Evolutionary conservation across 1,140 invertebrate genomes (phyloP), one percentile per base, ranked within the genome.

Genomic region (Hycleus phaleratus): DNA sequence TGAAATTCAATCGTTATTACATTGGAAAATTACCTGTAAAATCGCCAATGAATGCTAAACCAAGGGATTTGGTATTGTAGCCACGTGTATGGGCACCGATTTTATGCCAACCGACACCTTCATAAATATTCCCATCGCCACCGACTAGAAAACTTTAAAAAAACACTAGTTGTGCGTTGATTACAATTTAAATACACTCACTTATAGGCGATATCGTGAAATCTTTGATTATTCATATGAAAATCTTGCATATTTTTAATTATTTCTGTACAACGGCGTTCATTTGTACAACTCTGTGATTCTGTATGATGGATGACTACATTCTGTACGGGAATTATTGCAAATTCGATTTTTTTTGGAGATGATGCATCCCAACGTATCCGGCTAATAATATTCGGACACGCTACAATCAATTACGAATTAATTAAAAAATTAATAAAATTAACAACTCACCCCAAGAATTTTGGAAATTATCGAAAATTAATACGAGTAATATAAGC

Each of bases 111-210:
- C 88, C 88, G 6, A 78, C 73, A 6, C 86, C 89, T 74, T 90
- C 86, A 64, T 90, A 91, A 10, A 89, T 76, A 12, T 83, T 79
- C 3, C 87, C 88, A 72, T 91, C 87, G 26, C 84, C 85, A 2
- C 88, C 88, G 54, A 91, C 80, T 8, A 90, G 59, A 61, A 90
- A 91, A 63, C 84, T 91, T 63, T 4, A 74, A 70, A 48, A 57
- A 60, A 60, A 48, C 11, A 5, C 26, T 3, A 46, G 26, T 18
- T 32, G n/a, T 43, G 10, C 60, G 69, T 71, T 58, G 24, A 26
- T 55, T 1, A 46, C 18, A 18, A 18, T 45, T 9, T 38, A 25
- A 38, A 5, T 26, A 18, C 8, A 54, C 38, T 79, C 72, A 85
- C 82, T 80, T 82, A 63, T 76, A 78, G 46, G 79, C 85, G 53